phyloP scores from a whole-genome alignment of 1,140 invertebrate genomes.

The Microplitis mediator region DNA sequence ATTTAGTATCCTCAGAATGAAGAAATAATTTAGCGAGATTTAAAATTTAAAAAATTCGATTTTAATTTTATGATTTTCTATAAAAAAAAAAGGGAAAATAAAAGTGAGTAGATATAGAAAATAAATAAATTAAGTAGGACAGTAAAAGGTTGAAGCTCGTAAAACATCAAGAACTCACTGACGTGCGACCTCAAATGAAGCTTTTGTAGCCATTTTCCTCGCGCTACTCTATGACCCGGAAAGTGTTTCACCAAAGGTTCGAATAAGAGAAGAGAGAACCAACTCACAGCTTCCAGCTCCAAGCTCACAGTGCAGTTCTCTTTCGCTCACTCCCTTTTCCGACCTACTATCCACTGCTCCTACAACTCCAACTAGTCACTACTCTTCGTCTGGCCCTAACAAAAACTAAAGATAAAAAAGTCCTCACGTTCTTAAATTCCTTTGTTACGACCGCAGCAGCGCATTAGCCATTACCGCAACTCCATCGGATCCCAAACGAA shows the following conservation, averaged over 20 bases:
- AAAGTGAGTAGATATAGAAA: neutral
- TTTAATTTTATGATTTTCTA: too few species aligned
- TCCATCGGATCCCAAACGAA: too few species aligned
- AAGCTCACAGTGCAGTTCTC: neutral
- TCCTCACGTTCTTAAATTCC: too few species aligned
- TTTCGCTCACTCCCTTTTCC: neutral
- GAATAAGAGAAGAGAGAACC: slow-evolving; percentile 2
- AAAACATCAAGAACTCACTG: neutral
- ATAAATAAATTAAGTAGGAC: neutral
- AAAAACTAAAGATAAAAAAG: too few species aligned
- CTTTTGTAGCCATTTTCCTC: slow-evolving; percentile 10
- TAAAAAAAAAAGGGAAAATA: too few species aligned
- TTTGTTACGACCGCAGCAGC: neutral
- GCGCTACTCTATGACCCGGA: slow-evolving; percentile 9
- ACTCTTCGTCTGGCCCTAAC: too few species aligned
- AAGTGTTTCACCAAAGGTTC: neutral
- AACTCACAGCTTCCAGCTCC: neutral
- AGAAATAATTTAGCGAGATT: too few species aligned
- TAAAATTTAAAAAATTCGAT: neutral
- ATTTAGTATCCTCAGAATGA: too few species aligned
- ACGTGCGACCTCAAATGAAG: slow-evolving; percentile 11
- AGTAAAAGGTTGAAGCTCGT: neutral
- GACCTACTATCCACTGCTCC: neutral
- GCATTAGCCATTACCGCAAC: too few species aligned
- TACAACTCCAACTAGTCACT: neutral